Percentiles rank a stretch among this genome's conserved stretches.
Evolutionary conservation across 2,113 vertebrate genomes (phyloP).

Genomic region (Scatophagus argus): DNA sequence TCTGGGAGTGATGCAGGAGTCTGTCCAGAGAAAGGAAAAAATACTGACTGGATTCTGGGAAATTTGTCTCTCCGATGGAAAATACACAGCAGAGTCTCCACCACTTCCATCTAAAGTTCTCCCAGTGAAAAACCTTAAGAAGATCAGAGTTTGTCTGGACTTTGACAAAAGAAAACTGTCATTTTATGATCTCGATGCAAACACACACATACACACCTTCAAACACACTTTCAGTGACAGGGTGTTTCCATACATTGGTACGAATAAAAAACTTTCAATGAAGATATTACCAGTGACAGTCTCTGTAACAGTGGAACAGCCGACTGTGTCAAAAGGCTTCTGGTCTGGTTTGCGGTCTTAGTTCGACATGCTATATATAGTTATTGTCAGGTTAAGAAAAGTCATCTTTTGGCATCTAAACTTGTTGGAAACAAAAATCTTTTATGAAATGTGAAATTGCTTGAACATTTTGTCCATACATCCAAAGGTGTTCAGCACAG

Average conservation of each 20-base stretch:
- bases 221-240: too few relatives aligned
- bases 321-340: background rate
- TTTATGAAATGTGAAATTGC: too few relatives aligned
- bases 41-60: background rate
- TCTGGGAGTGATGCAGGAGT: background rate
- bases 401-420: too few relatives aligned
- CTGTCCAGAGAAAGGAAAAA: background rate
- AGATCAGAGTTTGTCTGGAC: too few relatives aligned
- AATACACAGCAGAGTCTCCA: background rate
- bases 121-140: background rate
- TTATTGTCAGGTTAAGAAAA: too few relatives aligned
- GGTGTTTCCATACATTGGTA: background rate
- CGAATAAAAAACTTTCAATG: background rate
- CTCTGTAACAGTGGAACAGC: background rate
- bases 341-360: too few relatives aligned
- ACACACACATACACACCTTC: too few relatives aligned
- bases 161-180: too few relatives aligned
- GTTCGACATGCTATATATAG: background rate
- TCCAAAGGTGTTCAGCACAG: too few relatives aligned
- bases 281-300: conserved; percentile 15
- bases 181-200: too few relatives aligned
- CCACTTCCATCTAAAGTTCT: background rate
- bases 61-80: background rate
- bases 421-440: too few relatives aligned
- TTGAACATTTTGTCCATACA: too few relatives aligned